phyloP scores from a whole-genome alignment of 1,140 invertebrate genomes.

The Trinorchestia longiramus region DNA sequence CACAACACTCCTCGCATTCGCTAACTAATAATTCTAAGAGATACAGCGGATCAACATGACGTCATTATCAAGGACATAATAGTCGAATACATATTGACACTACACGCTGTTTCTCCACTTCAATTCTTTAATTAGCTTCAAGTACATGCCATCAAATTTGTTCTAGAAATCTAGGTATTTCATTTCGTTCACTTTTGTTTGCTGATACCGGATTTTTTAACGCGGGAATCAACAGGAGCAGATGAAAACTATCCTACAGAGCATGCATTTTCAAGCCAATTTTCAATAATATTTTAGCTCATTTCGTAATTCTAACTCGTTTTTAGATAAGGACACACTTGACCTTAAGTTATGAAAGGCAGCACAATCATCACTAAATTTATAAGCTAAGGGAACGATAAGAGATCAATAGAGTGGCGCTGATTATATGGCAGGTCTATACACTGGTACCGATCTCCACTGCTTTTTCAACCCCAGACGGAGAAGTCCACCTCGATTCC shows the following conservation, averaged over 20 bases:
- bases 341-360: not conserved
- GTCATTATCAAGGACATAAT: no score
- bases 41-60: no score
- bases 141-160: no score
- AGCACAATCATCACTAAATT: not conserved
- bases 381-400: constrained; percentile 13
- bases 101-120: no score
- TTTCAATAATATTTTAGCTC: not conserved
- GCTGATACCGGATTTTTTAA: not conserved
- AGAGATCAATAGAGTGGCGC: not conserved
- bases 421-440: not conserved
- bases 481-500: not conserved
- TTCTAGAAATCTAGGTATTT: no score
- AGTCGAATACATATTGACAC: no score
- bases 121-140: no score
- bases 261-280: not conserved
- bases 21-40: no score
- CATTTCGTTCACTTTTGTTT: not conserved
- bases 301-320: not conserved
- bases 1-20: no score
- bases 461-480: not conserved
- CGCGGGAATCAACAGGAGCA: not conserved
- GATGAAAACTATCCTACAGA: not conserved
- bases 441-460: not conserved
- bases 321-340: not conserved